These are phyloP conservation scores for Mongoloraphidia duomilia DNA, from an alignment of 2,888 invertebrate genomes.

Conservation along the genomic window DNA sequence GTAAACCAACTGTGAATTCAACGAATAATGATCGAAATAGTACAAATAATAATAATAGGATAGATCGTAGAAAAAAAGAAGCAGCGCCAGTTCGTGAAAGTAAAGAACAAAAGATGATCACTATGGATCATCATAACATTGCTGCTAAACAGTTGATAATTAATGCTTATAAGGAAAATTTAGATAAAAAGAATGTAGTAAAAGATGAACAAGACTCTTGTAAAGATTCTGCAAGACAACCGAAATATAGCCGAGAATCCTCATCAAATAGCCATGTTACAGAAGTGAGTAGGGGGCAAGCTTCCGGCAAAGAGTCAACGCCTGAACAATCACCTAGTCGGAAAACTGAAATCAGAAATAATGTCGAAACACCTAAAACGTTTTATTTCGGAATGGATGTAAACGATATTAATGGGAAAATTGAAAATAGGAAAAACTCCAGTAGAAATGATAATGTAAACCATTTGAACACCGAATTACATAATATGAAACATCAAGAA, in stretches of 20 bases:
- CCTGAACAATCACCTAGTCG: constrained; percentile 43
- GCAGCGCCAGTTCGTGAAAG: not conserved
- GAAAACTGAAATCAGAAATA: constrained; percentile 15
- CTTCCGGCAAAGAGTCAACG: constrained; percentile 47
- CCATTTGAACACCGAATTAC: not conserved
- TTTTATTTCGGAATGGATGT: constrained; percentile 74
- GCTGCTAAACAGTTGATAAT: constrained; percentile 3
- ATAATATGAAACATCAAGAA: constrained; percentile 1
- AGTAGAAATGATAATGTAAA: constrained; percentile 10
- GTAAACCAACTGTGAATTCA: constrained; percentile 1
- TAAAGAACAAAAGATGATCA: constrained; percentile 4
- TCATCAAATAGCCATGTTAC: constrained; percentile 1
- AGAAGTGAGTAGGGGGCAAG: constrained; percentile 33
- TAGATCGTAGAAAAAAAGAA: not conserved
- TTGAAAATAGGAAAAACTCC: constrained; percentile 26
- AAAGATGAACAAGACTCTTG: constrained; percentile 21
- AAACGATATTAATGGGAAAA: constrained; percentile 24
- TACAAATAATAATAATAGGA: not conserved
- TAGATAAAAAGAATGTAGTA: constrained; percentile 1
- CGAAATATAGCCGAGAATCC: constrained; percentile 3
- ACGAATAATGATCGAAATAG: constrained; percentile 1
- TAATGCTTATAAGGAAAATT: constrained; percentile 2
- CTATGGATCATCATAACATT: constrained; percentile 6
- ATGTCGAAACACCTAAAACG: constrained; percentile 31
- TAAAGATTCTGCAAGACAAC: not conserved